Base-by-base conservation (phyloP, 2,113 vertebrate genomes). In the Martes martes region DNA sequence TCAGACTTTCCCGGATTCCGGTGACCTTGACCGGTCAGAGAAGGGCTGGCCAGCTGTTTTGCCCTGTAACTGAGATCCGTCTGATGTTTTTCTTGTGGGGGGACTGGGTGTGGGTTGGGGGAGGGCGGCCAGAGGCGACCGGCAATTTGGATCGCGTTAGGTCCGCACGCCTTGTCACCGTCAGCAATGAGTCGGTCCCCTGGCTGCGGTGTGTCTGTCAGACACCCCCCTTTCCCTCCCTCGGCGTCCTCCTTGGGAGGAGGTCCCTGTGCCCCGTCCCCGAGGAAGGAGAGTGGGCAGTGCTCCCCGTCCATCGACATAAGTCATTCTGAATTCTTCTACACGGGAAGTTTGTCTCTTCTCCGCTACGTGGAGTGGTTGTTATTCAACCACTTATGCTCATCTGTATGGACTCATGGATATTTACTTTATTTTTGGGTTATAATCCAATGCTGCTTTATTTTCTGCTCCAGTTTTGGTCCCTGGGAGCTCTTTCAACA, bases 101-200 rank as follows among this genome's bases (percentile, higher is more conserved):
- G 9, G 39, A 14, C 63, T 4, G 80, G 74, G 24, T 7, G 16
- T 11, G 57, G 63, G 55, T 36, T 18, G 21, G 6, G 57, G 55
- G 11, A 59, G 67, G 31, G n/a, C 33, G 74, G 39, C 13, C 8
- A 6, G 52, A 11, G 24, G 14, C 2, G 10, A 71, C 33, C 14
- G 4, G 39, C 47, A 15, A 0, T 0, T 33, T 2, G 39, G 6
- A 7, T 16, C 16, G 7, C 0, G 10, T 26, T 15, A 0, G 19
- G 4, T 4, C n/a, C 9, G 4, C 65, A 0, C 1, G 6, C 6
- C 31, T 2, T 6, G 3, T 42, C 59, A 1, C 26, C 11, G 31
- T 6, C 0, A 14, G 6, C 1, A 3, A 42, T 42, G 84, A 63
- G 57, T 36, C 26, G 81, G 18, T 18, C 81, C 19, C 31, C 59